Evolutionary conservation across 2,888 invertebrate species (phyloP).

Genomic region (Amiota mariae): DNA sequence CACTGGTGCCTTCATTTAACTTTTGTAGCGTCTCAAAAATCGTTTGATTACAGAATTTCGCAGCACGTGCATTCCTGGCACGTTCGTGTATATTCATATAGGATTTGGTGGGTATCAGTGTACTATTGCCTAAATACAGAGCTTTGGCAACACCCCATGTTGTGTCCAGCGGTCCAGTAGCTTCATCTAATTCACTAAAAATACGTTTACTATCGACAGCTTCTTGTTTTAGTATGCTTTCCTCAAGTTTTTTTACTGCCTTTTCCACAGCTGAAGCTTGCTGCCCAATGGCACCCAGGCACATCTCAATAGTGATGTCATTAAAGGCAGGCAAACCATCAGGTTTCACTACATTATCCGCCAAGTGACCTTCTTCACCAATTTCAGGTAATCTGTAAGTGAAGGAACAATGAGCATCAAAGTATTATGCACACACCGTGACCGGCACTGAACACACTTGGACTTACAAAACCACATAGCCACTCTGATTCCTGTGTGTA

Average conservation of each 20-base stretch:
- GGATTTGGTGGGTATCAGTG: constrained; percentile 84
- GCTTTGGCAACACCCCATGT: constrained; percentile 92
- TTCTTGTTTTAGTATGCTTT: constrained; percentile 72
- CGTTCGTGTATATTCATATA: constrained; percentile 87
- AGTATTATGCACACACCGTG: background rate
- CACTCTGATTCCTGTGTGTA: constrained; percentile 46
- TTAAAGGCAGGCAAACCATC: constrained; percentile 87
- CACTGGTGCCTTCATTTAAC: constrained; percentile 61
- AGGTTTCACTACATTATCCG: constrained; percentile 81
- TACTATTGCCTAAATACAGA: constrained; percentile 85
- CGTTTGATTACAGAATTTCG: constrained; percentile 80
- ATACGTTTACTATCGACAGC: constrained; percentile 77
- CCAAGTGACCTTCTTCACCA: constrained; percentile 85
- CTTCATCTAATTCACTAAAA: constrained; percentile 83
- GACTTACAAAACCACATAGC: constrained; percentile 69
- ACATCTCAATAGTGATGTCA: constrained; percentile 86
- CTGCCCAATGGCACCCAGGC: constrained; percentile 87
- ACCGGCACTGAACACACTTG: background rate
- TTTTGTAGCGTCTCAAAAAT: constrained; percentile 55
- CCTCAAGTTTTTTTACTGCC: constrained; percentile 81
- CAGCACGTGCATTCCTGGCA: constrained; percentile 82
- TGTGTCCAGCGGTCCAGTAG: constrained; percentile 83
- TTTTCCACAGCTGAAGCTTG: constrained; percentile 88
- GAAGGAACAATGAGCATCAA: background rate
- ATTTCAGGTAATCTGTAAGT: constrained; percentile 83